Evolutionary conservation across 2,888 invertebrate species (phyloP).

Genomic region (Chelonus formosanus): DNA sequence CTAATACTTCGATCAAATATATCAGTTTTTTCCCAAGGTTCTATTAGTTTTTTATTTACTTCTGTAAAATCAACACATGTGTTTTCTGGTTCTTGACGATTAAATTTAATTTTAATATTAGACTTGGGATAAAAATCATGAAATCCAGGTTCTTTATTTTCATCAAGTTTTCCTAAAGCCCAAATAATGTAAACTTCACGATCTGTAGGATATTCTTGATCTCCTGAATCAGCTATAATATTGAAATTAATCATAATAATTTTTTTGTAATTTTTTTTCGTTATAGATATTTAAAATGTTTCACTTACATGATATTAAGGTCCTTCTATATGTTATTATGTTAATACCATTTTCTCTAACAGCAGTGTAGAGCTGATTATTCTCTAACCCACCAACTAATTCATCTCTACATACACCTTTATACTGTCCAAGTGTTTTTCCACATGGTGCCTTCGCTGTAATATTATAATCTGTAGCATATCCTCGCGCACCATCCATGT

Average conservation of each 20-base stretch:
- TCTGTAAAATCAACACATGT: constrained; percentile 80
- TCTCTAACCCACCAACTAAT: constrained; percentile 82
- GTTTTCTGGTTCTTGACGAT: constrained; percentile 71
- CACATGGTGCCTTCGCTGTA: constrained; percentile 83
- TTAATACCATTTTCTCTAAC: constrained; percentile 79
- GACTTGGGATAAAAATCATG: constrained; percentile 82
- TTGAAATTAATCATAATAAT: neutral
- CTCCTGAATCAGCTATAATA: constrained; percentile 77
- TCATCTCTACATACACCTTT: constrained; percentile 88
- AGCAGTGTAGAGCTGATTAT: constrained; percentile 81
- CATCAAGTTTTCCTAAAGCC: constrained; percentile 84
- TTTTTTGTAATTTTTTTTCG: no score
- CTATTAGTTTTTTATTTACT: constrained; percentile 54
- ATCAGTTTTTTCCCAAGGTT: constrained; percentile 67
- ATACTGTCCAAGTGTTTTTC: constrained; percentile 84
- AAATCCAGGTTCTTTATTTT: constrained; percentile 81
- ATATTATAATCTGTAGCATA: constrained; percentile 85
- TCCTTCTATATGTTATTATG: constrained; percentile 80
- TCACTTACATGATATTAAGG: constrained; percentile 74
- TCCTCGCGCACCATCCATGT: constrained; percentile 77
- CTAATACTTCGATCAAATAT: constrained; percentile 72
- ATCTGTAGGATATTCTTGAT: constrained; percentile 76
- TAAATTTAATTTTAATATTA: constrained; percentile 75
- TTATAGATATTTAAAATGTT: no score
- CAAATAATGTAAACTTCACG: constrained; percentile 76